These are phyloP conservation scores for Cosmorhoe ocellata DNA, from an alignment of 2,888 invertebrate species.

Conservation along the genomic window DNA sequence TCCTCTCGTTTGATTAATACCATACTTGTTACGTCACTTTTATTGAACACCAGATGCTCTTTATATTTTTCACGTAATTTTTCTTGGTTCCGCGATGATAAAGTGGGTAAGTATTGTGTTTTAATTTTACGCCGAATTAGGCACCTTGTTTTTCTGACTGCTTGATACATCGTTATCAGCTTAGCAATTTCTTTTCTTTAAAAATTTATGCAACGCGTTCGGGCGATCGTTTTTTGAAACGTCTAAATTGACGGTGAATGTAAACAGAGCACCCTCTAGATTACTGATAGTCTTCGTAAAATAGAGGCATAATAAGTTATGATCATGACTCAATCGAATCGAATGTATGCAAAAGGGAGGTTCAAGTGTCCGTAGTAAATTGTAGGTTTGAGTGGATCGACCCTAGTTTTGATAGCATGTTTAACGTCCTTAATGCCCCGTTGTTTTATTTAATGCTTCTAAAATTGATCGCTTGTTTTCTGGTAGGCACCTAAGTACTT, in stretches of 20 bases:
- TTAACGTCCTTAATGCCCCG: slow-evolving; percentile 24
- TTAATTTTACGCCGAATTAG: slow-evolving; percentile 73
- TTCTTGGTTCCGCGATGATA: slow-evolving; percentile 47
- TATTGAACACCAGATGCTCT: slow-evolving; percentile 74
- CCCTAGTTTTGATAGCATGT: slow-evolving; percentile 44
- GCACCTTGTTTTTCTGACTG: slow-evolving; percentile 53
- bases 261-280: slow-evolving; percentile 63
- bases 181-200: slow-evolving; percentile 32
- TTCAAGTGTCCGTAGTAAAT: slow-evolving; percentile 68
- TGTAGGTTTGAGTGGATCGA: slow-evolving; percentile 55
- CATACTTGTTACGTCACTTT: slow-evolving; percentile 63
- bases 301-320: slow-evolving; percentile 52
- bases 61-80: slow-evolving; percentile 68
- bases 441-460: slow-evolving; percentile 24
- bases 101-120: slow-evolving; percentile 59
- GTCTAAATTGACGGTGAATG: slow-evolving; percentile 55
- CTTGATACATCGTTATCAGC: slow-evolving; percentile 47
- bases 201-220: slow-evolving; percentile 28
- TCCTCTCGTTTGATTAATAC: slow-evolving; percentile 59
- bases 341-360: slow-evolving; percentile 56
- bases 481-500: not conserved
- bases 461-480: slow-evolving; percentile 7
- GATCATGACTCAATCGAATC: slow-evolving; percentile 78
- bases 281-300: slow-evolving; percentile 48
- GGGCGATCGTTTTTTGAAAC: slow-evolving; percentile 57